Conservation (phyloP, 2,888 invertebrate genomes). For the Epinotia brunnichana region DNA sequence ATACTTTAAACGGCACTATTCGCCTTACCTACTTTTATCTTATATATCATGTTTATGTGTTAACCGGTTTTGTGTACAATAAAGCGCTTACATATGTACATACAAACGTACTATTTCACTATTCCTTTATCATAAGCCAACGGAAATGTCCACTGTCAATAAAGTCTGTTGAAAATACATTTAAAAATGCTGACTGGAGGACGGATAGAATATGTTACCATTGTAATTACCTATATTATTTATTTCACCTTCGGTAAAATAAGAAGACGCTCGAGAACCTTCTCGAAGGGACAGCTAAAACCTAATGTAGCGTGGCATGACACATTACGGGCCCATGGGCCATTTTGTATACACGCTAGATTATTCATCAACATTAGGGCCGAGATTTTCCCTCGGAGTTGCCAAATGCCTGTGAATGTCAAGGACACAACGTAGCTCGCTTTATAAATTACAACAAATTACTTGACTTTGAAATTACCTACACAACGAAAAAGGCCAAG, state of each 20-base stretch:
- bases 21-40: too few relatives aligned
- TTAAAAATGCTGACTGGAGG: too few relatives aligned
- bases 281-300: slow-evolving; percentile 23
- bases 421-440: slow-evolving; percentile 18
- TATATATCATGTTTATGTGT: too few relatives aligned
- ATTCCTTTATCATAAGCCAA: too few relatives aligned
- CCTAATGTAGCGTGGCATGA: slow-evolving; percentile 32
- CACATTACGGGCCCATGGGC: slow-evolving; percentile 23
- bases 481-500: slow-evolving; percentile 1
- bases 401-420: slow-evolving; percentile 22
- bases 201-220: too few relatives aligned
- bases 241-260: background rate
- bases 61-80: too few relatives aligned
- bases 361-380: slow-evolving; percentile 42
- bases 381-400: slow-evolving; percentile 34
- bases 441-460: slow-evolving; percentile 25
- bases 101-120: too few relatives aligned
- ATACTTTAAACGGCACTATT: too few relatives aligned
- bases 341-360: slow-evolving; percentile 36
- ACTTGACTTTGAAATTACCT: slow-evolving; percentile 10
- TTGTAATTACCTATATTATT: too few relatives aligned
- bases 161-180: too few relatives aligned
- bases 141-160: too few relatives aligned
- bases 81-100: too few relatives aligned
- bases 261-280: background rate